Conservation (phyloP, 1,140 invertebrate species). For the Mercenaria mercenaria region DNA sequence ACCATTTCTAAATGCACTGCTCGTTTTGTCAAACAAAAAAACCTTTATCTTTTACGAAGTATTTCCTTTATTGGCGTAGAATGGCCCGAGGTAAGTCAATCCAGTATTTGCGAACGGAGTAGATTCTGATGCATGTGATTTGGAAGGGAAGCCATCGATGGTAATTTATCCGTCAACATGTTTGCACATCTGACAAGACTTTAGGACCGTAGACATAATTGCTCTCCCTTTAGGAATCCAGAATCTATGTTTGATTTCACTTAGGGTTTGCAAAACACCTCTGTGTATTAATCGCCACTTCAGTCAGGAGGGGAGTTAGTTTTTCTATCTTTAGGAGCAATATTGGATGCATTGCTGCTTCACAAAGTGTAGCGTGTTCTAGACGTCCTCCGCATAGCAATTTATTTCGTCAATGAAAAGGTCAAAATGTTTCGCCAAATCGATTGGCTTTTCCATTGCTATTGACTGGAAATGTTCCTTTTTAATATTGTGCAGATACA, state of each 20-base stretch:
- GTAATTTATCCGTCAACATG: conserved; percentile 26
- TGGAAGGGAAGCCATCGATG: neutral
- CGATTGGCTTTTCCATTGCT: neutral
- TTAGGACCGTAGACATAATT: neutral
- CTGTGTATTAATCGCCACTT: neutral
- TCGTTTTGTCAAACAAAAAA: neutral
- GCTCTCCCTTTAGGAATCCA: conserved; percentile 30
- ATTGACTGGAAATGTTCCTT: neutral
- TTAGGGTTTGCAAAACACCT: conserved; percentile 17
- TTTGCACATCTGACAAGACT: neutral
- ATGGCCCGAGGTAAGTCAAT: conserved; percentile 6
- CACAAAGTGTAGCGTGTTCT: neutral
- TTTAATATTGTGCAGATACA: no score
- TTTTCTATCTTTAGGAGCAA: neutral
- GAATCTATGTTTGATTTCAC: neutral
- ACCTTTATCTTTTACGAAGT: neutral
- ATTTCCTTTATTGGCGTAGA: neutral
- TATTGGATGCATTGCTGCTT: conserved; percentile 3
- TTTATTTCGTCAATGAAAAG: neutral
- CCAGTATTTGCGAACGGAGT: neutral
- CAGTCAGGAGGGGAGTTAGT: neutral
- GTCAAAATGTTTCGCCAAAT: neutral
- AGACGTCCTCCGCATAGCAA: neutral
- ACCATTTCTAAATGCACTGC: conserved; percentile 20
- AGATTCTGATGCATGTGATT: neutral